Base-by-base conservation (phyloP, 2,797 vertebrate species). In the Ptychobarbus kaznakovi region DNA sequence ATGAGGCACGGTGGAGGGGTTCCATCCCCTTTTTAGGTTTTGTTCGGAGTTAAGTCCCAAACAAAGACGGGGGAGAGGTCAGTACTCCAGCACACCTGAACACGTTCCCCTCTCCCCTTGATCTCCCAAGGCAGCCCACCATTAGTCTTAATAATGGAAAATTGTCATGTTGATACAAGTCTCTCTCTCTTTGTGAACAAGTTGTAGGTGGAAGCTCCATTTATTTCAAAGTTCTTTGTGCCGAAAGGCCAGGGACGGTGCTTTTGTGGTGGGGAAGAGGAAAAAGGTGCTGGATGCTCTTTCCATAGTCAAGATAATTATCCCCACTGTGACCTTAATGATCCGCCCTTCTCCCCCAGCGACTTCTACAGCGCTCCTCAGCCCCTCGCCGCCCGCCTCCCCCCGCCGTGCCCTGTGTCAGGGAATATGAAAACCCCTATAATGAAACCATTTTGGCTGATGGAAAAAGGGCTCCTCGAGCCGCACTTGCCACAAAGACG, bases 91-190 rank as follows among this genome's bases (percentile, higher is more conserved):
- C 96, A 97, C 97, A 99, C 98, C 98, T 99, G 98, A 99, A 98
- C 97, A 96, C 94, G 95, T 97, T 96, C 96, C 96, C 96, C 97
- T 92, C 93, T 94, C 95, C 93, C 98, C 97, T 98, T 99, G 97
- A 99, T 99, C 97, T 97, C 97, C 96, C 96, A 96, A 96, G 97
- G 97, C 97, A 96, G 97, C 97, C 97, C 97, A 96, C 99, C 97
- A 99, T 99, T 99, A 99, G 98, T 97, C 96, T 98, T 99, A 99
- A 99, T 99, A 97, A 99, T 98, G 97, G 97, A 99, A 99, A 99
- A 99, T 99, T 99, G 98, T 99, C 98, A 98, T 99, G 98, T 99
- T 99, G 98, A 99, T 99, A 98, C 97, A 99, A 99, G 98, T 99
- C 98, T 97, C 96, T 97, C 98, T 97, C 93, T 93, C 93, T 87